phyloP scores from a whole-genome alignment of 1,140 invertebrate genomes.

The Adoxophyes honmai region DNA sequence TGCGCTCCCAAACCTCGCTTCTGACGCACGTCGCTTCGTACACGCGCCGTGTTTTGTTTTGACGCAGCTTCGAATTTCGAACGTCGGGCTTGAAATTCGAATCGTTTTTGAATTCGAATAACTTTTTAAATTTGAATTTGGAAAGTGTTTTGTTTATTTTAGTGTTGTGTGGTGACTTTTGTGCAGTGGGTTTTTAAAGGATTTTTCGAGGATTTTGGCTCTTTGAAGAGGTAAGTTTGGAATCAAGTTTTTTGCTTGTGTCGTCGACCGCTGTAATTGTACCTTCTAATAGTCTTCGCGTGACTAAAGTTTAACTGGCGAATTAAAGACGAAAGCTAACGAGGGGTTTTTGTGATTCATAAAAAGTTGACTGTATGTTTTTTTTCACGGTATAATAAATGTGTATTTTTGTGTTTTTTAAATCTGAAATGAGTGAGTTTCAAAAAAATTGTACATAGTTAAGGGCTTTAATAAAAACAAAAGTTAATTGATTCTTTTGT shows the following conservation, averaged over 20 bases:
- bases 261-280: too few relatives aligned
- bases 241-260: too few relatives aligned
- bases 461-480: too few relatives aligned
- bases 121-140: not conserved
- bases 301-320: constrained; percentile 13
- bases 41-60: constrained; percentile 10
- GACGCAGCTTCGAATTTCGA: constrained; percentile 2
- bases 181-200: not conserved
- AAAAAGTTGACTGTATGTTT: too few relatives aligned
- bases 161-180: constrained; percentile 2
- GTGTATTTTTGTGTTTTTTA: too few relatives aligned
- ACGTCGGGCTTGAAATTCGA: not conserved
- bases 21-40: not conserved
- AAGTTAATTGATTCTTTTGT: too few relatives aligned
- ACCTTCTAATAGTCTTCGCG: constrained; percentile 4
- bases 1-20: not conserved
- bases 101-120: not conserved
- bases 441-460: too few relatives aligned
- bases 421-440: too few relatives aligned
- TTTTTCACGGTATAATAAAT: too few relatives aligned
- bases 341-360: not conserved
- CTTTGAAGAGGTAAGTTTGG: not conserved
- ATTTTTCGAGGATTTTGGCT: not conserved
- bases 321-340: constrained; percentile 3
- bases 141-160: not conserved